Evolutionary conservation across 2,888 invertebrate species (phyloP).

Genomic region (Eupithecia dodoneata): DNA sequence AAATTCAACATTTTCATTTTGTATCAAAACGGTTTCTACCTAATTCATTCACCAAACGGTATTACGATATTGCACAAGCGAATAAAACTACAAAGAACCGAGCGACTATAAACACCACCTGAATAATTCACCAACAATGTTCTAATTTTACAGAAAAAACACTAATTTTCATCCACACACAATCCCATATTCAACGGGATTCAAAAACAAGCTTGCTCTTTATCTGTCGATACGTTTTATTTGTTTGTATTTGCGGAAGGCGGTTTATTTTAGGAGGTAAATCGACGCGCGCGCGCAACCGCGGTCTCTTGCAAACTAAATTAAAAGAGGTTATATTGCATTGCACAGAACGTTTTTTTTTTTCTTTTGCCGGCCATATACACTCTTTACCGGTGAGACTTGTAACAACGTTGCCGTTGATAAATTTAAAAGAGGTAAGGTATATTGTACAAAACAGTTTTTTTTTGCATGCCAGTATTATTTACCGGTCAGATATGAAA

Average conservation of each 20-base stretch:
- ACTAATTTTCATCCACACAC: conserved; percentile 11
- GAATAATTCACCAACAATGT: not conserved
- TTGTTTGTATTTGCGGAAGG: conserved; percentile 14
- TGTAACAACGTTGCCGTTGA: no score
- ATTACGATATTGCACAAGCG: not conserved
- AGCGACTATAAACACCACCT: not conserved
- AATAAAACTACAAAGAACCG: conserved; percentile 11
- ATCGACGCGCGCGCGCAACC: conserved; percentile 18
- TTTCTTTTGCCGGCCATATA: not conserved
- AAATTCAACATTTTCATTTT: not conserved
- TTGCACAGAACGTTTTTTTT: not conserved
- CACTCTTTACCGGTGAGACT: not conserved
- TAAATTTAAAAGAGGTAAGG: no score
- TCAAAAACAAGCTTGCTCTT: conserved; percentile 19
- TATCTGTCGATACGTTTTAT: conserved; percentile 31
- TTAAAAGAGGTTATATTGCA: not conserved
- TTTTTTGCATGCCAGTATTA: no score
- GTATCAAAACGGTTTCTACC: not conserved
- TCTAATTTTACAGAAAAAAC: not conserved
- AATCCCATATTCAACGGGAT: conserved; percentile 6
- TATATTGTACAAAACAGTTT: no score
- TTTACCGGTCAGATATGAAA: no score
- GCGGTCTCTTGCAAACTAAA: conserved; percentile 9
- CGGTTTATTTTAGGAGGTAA: not conserved
- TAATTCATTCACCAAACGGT: not conserved